Base-by-base conservation (phyloP, 2,888 invertebrate genomes). In the Trachelus iudaicus region DNA sequence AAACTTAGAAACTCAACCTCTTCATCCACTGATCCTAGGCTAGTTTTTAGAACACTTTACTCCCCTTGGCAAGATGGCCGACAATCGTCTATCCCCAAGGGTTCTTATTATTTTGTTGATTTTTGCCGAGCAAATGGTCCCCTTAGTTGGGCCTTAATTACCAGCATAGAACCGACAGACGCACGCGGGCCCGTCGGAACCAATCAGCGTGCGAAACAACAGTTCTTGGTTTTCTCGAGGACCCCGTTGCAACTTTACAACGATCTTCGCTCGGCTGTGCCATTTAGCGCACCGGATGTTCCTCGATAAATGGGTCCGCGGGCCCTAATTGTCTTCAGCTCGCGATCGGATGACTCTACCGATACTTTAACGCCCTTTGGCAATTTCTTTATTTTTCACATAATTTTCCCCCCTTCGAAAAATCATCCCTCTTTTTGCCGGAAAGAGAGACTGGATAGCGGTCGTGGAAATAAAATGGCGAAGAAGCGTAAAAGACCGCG, bases 281-380 rank as follows among this genome's bases (percentile, higher is more conserved):
- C 82, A 81, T 83, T 84, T 84, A 81, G 83, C 84, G 78, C 80
- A 83, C 83, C 83, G 84, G 84, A 84, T 83, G 84, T 84, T 81
- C 83, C 71, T 81, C 79, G 80, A 79, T 84, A 83, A 83, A 84
- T 82, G 82, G 83, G 81, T 79, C 81, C 71, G 11, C 56, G 80
- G 80, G 80, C 81, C 81, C 84, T 84, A 83, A 82, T 84, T 84
- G 84, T 81, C 56, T 9, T 9, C 9, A 56, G 56, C 9, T 56
- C 9, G 56, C 23, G 9, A 56, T 56, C 23, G 15, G 2, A 56
- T 1, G 15, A 56, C 56, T 2, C 0, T 56, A 23, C 56, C 56
- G 23, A 56, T 56, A 56, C 56, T 56, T 23, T 56, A 56, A 23
- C 6, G 23, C 56, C 56, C 23, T 56, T 23, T 56, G 2, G 23